These are phyloP conservation scores for Synergus laeviventris DNA, from an alignment of 2,888 invertebrate species.

Conservation along the genomic window DNA sequence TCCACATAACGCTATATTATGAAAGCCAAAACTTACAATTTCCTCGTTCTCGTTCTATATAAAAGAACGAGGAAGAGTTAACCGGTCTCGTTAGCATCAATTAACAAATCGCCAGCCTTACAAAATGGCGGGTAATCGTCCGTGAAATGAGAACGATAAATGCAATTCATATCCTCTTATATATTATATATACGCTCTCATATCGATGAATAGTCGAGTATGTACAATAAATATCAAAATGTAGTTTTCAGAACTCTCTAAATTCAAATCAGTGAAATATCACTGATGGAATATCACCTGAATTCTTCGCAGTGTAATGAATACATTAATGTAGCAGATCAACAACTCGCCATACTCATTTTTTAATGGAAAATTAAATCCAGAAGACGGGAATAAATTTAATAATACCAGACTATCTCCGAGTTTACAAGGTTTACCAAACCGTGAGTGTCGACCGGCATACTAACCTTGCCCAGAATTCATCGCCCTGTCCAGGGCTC, in stretches of 20 bases:
- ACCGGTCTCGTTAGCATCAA: not conserved
- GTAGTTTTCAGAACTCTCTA: no score
- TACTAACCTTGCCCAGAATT: conserved; percentile 67
- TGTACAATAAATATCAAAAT: not conserved
- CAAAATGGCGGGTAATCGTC: not conserved
- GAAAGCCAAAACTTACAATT: not conserved
- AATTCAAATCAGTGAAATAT: no score
- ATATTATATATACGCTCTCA: not conserved
- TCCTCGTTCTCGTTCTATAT: not conserved
- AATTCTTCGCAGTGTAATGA: no score
- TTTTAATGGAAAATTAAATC: no score
- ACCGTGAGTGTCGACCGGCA: conserved; percentile 62
- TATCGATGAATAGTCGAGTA: not conserved
- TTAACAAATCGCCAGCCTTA: not conserved
- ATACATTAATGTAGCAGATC: no score
- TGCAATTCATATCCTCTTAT: not conserved
- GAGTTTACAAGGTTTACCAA: conserved; percentile 46
- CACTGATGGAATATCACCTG: no score
- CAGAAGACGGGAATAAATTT: no score
- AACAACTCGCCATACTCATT: no score
- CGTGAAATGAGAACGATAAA: not conserved
- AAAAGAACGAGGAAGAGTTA: not conserved
- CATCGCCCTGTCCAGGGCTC: not conserved
- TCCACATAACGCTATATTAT: no score
- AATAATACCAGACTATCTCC: no score